A percentile compares a stretch with the other conserved stretches of the same genome.
Conservation (phyloP, 2,797 vertebrate genomes). For the Eremophila alpestris region DNA sequence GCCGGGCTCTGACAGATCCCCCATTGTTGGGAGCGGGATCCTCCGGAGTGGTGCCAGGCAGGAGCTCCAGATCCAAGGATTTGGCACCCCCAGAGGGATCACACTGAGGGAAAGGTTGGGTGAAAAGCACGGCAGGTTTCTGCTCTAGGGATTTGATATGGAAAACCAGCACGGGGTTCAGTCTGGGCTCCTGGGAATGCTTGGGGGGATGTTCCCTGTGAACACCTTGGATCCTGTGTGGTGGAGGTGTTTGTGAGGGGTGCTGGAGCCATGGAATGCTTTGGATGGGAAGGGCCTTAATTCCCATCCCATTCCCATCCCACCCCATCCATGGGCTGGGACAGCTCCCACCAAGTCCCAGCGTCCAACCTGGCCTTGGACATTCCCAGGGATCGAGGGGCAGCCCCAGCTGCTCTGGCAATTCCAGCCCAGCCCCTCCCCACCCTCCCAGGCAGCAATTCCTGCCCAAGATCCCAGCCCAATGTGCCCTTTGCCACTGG, state of each 20-base stretch:
- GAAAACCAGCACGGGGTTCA: no score
- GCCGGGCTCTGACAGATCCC: conserved; percentile 76
- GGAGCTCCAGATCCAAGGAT: background rate
- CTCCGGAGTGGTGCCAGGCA: conserved; percentile 47
- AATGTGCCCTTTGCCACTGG: background rate
- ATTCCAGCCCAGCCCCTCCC: no score
- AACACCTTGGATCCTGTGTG: rapidly evolving
- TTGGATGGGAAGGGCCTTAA: background rate
- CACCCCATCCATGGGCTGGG: background rate
- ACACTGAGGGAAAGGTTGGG: background rate
- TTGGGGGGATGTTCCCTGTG: background rate
- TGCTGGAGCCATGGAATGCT: background rate
- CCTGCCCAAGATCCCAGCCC: background rate
- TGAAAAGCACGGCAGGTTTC: background rate
- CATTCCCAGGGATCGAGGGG: no score
- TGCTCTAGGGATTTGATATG: background rate
- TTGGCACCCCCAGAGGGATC: background rate
- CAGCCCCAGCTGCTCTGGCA: no score
- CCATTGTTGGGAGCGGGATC: conserved; percentile 70
- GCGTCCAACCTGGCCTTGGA: background rate
- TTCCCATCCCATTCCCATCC: background rate
- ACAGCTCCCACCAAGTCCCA: background rate
- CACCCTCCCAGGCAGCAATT: background rate
- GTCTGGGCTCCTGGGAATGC: background rate
- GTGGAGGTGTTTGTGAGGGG: background rate